Percentiles rank a stretch among this genome's conserved stretches.
Conservation (phyloP, 2,888 invertebrate species). For the Nymphalis polychloros region DNA sequence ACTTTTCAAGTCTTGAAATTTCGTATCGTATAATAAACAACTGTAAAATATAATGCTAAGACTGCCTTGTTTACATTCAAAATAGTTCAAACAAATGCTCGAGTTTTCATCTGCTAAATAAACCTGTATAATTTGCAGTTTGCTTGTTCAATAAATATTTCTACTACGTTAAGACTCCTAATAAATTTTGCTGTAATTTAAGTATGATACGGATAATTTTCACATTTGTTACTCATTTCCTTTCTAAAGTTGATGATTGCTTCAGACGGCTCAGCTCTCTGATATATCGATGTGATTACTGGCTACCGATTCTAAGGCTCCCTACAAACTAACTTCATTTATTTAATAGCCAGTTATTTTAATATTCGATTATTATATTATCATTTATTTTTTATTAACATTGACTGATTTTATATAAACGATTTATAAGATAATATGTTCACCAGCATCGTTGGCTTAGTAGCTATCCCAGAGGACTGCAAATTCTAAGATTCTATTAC, state of each 20-base stretch:
- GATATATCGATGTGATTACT: conserved; percentile 74
- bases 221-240: conserved; percentile 54
- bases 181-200: conserved; percentile 32
- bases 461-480: too few species aligned
- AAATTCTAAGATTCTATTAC: too few species aligned
- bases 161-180: conserved; percentile 22
- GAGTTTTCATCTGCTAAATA: conserved; percentile 22
- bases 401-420: too few species aligned
- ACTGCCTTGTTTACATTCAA: conserved; percentile 2
- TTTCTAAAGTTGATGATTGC: conserved; percentile 57
- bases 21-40: conserved; percentile 3
- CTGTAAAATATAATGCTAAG: background rate
- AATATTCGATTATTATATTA: background rate
- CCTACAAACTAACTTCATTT: conserved; percentile 27
- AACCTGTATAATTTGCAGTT: conserved; percentile 12
- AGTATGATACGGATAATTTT: conserved; percentile 36
- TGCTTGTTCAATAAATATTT: conserved; percentile 33
- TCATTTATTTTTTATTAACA: too few species aligned
- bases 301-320: conserved; percentile 48
- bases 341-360: background rate
- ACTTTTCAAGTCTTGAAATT: background rate
- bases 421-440: too few species aligned
- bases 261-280: conserved; percentile 58
- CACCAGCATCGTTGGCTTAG: too few species aligned
- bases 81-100: conserved; percentile 10